Conservation (phyloP, 2,797 vertebrate genomes). For the Synaphobranchus kaupii region DNA sequence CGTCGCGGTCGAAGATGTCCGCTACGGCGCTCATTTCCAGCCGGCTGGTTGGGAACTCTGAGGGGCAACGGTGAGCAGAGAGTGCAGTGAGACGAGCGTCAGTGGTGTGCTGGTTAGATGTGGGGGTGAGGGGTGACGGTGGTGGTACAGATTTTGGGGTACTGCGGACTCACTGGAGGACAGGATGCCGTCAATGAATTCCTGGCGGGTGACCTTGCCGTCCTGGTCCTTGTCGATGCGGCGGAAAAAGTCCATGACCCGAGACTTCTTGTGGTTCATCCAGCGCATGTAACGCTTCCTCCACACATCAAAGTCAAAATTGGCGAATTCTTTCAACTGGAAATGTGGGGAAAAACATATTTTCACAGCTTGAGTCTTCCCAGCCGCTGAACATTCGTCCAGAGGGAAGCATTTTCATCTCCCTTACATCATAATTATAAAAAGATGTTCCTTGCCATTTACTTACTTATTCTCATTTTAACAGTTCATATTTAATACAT, state of each 20-base stretch:
- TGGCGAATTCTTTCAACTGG: conserved; percentile 95
- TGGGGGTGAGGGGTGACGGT: background rate
- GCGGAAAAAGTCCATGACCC: conserved; percentile 99
- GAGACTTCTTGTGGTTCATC: conserved; percentile 99
- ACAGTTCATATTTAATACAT: background rate
- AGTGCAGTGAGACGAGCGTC: background rate
- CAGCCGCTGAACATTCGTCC: background rate
- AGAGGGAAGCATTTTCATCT: background rate
- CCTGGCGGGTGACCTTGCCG: conserved; percentile 96
- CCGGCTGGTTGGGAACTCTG: conserved; percentile 96
- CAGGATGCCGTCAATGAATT: conserved; percentile 98
- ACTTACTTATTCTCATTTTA: background rate
- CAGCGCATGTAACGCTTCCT: conserved; percentile 99
- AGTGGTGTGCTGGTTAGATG: background rate
- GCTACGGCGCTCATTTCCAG: conserved; percentile 98
- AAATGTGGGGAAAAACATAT: conserved; percentile 33
- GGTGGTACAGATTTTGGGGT: background rate
- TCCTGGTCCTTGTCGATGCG: conserved; percentile 99
- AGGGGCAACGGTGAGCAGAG: conserved; percentile 25
- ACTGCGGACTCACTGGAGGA: conserved; percentile 89
- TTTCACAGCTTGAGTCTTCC: background rate
- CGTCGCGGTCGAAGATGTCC: conserved; percentile 97
- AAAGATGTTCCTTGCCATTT: background rate
- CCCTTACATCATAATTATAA: background rate
- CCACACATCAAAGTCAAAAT: conserved; percentile 99